Evolutionary conservation across 2,113 vertebrate species (phyloP), one percentile per base, ranked within the genome.

Genomic region (Megaceryle maxima): DNA sequence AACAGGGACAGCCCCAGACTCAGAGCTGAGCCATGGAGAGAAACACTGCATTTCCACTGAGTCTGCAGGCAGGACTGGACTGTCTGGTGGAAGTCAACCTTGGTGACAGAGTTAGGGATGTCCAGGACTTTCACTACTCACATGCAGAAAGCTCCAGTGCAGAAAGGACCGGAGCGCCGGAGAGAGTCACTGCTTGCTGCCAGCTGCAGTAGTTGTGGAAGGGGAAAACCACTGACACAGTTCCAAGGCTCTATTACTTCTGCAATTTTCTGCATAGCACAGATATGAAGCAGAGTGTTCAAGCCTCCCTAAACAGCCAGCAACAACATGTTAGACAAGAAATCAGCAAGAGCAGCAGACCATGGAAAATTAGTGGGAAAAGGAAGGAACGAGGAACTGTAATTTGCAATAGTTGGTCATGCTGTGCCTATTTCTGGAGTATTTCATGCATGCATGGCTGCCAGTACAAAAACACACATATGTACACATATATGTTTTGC

Each of bases 311-410:
- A 0, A 41, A 60, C 41, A 85, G 72, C 46, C 78, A 92, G 56
- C 22, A 81, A 76, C 62, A 59, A 35, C 41, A 69, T 11, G 1
- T 75, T 37, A 90, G 77, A 87, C 43, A 44, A 91, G 83, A 73
- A 69, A 96, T 51, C 93, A 93, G 75, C 72, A 83, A 91, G 35
- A 92, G 74, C 88, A 95, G 89, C 73, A 87, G 85, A 92, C 51
- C 20, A 0, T 93, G 76, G 86, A 92, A 87, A 93, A 90, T 87
- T 6, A 88, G 66, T 15, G 48, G 62, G 76, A 16, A 83, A 91
- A 82, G 37, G 28, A 44, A 93, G 41, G 73, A 89, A 53, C 0
- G 9, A 92, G 51, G 69, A 76, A n/a, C 73, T 84, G 68, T 59
- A 70, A 92, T 88, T 88, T 83, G 73, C 60, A 60, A 18, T 56